Conservation (phyloP, 2,113 vertebrate species). For the Dicrurus megarhynchus region DNA sequence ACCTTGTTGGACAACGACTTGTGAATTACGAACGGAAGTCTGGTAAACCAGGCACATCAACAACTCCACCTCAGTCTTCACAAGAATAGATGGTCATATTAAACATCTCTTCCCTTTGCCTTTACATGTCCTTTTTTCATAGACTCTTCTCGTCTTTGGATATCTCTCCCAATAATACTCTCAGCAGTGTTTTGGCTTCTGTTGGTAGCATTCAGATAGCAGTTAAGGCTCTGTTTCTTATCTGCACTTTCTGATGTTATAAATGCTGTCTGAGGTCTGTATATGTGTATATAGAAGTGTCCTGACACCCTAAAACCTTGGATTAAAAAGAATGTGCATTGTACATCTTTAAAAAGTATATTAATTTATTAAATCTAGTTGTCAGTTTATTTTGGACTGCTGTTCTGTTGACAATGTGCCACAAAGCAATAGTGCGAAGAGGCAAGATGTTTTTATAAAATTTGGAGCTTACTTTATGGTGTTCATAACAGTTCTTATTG, state of each 20-base stretch:
- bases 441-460: conserved; percentile 50
- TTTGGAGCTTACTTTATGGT: conserved; percentile 32
- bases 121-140: conserved; percentile 69
- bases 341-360: conserved; percentile 95
- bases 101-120: conserved; percentile 67
- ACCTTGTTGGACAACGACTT: conserved; percentile 96
- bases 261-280: conserved; percentile 86
- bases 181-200: conserved; percentile 73
- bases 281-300: conserved; percentile 92
- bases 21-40: conserved; percentile 97
- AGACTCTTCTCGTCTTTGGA: conserved; percentile 68
- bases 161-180: conserved; percentile 68
- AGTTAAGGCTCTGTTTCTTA: conserved; percentile 67
- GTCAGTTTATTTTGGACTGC: conserved; percentile 88
- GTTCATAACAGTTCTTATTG: conserved; percentile 46
- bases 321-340: conserved; percentile 91
- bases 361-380: conserved; percentile 99
- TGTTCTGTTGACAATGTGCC: conserved; percentile 77
- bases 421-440: conserved; percentile 68
- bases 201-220: conserved; percentile 69
- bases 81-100: conserved; percentile 80
- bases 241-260: conserved; percentile 65
- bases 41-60: conserved; percentile 80
- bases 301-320: conserved; percentile 77
- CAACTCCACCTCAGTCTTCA: conserved; percentile 80